phyloP scores from a whole-genome alignment of 2,888 invertebrate genomes.

The Melanchra persicariae region DNA sequence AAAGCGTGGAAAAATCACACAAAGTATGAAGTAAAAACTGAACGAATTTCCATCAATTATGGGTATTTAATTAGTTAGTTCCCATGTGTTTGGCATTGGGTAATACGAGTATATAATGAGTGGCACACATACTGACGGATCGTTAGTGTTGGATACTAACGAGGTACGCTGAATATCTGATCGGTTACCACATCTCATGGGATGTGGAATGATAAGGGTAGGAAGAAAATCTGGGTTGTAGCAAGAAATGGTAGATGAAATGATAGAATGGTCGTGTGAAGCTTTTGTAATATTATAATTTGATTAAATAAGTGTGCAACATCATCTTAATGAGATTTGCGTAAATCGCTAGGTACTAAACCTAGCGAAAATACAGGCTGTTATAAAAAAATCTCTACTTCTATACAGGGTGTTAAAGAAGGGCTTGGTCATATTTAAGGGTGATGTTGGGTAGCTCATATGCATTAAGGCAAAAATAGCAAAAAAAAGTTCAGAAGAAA shows the following conservation, averaged over 20 bases:
- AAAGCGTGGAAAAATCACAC: conserved; percentile 50
- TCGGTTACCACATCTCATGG: neutral
- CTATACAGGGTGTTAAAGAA: too few relatives aligned
- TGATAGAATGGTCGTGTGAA: neutral
- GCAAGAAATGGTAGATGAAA: neutral
- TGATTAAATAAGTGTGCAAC: neutral
- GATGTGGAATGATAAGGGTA: neutral
- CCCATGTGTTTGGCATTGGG: conserved; percentile 42
- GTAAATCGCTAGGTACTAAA: neutral
- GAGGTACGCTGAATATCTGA: conserved; percentile 1
- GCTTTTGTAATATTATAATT: too few relatives aligned
- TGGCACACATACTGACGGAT: conserved; percentile 38
- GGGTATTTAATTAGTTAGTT: conserved; percentile 43
- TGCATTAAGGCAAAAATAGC: too few relatives aligned
- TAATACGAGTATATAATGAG: conserved; percentile 28
- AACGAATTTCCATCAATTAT: conserved; percentile 44
- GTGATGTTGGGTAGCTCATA: too few relatives aligned
- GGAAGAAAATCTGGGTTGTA: neutral
- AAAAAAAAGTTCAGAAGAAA: too few relatives aligned
- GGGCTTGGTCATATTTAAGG: too few relatives aligned
- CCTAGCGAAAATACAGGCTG: too few relatives aligned
- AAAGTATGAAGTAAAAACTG: conserved; percentile 29
- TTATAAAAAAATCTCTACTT: too few relatives aligned
- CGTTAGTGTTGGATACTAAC: conserved; percentile 25
- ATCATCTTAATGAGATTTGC: neutral